Conservation (phyloP, 1,140 invertebrate genomes). For the Medauroidea extradentata region DNA sequence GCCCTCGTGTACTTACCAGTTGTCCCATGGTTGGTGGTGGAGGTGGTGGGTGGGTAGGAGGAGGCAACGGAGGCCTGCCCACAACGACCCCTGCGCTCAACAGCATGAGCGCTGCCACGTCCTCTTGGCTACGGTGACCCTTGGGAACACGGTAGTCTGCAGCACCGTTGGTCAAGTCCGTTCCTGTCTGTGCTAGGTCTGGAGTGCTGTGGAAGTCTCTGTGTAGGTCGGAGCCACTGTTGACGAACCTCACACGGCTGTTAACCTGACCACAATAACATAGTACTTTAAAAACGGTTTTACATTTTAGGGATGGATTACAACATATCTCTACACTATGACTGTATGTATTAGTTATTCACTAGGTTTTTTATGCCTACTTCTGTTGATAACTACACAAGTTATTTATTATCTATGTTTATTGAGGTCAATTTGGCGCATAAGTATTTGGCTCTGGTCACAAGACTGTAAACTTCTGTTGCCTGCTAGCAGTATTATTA, state of each 20-base stretch:
- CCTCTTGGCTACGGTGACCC: constrained; percentile 70
- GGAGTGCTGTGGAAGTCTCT: constrained; percentile 86
- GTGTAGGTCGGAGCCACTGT: constrained; percentile 57
- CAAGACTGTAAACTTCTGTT: no score
- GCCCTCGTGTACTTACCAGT: constrained; percentile 64
- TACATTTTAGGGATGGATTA: no score
- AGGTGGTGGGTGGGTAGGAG: constrained; percentile 62
- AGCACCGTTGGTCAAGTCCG: constrained; percentile 17
- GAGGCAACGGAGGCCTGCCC: constrained; percentile 49
- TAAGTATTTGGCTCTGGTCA: no score
- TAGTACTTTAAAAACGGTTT: no score
- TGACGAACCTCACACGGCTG: constrained; percentile 51
- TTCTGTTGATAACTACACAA: no score
- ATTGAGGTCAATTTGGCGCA: no score
- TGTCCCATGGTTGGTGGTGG: constrained; percentile 65
- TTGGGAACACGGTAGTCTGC: constrained; percentile 39
- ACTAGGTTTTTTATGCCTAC: no score
- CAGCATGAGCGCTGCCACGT: constrained; percentile 55
- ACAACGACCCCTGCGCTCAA: not conserved
- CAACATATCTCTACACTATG: no score
- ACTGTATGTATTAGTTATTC: no score
- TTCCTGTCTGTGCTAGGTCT: constrained; percentile 54
- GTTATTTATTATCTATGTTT: no score
- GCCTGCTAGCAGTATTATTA: no score
- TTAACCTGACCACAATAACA: constrained; percentile 41